These are phyloP conservation scores for Cataglyphis cursor DNA, from an alignment of 2,888 invertebrate species.

Conservation along the genomic window DNA sequence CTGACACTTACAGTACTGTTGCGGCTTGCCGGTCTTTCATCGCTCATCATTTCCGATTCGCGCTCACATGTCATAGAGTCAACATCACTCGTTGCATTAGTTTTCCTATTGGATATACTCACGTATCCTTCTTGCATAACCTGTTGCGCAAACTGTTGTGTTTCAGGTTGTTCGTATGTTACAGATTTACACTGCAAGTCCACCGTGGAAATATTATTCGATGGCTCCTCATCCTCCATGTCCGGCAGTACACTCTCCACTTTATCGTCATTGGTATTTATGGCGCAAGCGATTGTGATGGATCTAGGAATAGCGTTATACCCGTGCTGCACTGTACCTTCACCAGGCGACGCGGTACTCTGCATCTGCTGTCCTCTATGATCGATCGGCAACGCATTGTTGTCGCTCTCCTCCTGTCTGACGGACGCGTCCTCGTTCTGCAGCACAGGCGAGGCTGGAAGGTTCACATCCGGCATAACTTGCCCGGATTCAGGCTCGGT, in stretches of 20 bases:
- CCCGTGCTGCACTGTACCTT: constrained; percentile 64
- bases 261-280: constrained; percentile 73
- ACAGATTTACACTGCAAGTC: constrained; percentile 64
- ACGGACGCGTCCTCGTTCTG: constrained; percentile 61
- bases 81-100: constrained; percentile 22
- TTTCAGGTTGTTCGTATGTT: constrained; percentile 70
- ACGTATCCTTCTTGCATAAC: constrained; percentile 59
- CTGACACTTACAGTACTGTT: constrained; percentile 31
- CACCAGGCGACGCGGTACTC: constrained; percentile 60
- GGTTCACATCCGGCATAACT: constrained; percentile 80
- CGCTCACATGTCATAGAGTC: constrained; percentile 28
- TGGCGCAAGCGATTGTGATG: constrained; percentile 64
- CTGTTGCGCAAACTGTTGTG: constrained; percentile 59
- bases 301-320: constrained; percentile 71
- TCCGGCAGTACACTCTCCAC: constrained; percentile 81
- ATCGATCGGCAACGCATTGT: constrained; percentile 67
- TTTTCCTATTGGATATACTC: constrained; percentile 59
- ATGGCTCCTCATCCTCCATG: constrained; percentile 74
- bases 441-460: constrained; percentile 69
- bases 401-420: constrained; percentile 60
- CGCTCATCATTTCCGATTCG: constrained; percentile 65
- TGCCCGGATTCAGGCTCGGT: constrained; percentile 77
- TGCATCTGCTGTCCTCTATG: constrained; percentile 76
- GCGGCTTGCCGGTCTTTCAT: constrained; percentile 57
- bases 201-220: constrained; percentile 22